A percentile compares a stretch with the other conserved stretches of the same genome.
Evolutionary conservation across 2,113 vertebrate species (phyloP).

Genomic region (Noctilio leporinus): DNA sequence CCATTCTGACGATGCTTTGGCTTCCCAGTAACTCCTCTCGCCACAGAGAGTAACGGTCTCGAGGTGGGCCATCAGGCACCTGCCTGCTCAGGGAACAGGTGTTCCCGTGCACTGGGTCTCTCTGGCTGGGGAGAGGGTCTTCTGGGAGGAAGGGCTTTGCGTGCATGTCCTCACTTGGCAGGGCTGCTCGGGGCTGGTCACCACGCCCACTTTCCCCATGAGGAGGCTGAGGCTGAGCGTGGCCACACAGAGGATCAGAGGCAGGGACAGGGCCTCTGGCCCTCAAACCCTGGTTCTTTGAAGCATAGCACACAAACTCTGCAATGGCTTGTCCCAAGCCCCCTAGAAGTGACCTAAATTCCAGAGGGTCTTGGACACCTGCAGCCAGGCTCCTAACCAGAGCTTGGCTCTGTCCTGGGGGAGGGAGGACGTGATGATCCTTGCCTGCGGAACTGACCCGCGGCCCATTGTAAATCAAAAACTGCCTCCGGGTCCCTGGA

Average conservation of each 20-base stretch:
- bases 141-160: neutral
- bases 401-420: neutral
- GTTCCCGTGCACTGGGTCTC: neutral
- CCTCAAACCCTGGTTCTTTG: neutral
- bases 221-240: neutral
- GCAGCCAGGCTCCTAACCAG: neutral
- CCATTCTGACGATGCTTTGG: fast-evolving
- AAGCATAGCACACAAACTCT: neutral
- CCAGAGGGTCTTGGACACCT: neutral
- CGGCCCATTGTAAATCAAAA: neutral
- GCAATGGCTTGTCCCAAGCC: neutral
- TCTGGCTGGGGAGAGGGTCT: neutral
- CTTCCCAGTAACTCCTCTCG: neutral
- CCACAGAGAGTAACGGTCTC: fast-evolving
- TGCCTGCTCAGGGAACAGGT: fast-evolving
- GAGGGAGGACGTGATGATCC: fast-evolving
- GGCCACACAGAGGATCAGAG: neutral
- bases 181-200: neutral
- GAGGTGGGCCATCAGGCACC: fast-evolving
- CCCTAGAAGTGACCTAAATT: neutral
- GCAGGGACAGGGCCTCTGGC: neutral
- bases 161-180: neutral
- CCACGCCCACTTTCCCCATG: neutral
- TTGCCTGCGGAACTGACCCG: neutral
- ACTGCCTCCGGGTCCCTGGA: neutral